Base-by-base conservation (phyloP, 2,888 invertebrate genomes). In the Crematogaster levior region DNA sequence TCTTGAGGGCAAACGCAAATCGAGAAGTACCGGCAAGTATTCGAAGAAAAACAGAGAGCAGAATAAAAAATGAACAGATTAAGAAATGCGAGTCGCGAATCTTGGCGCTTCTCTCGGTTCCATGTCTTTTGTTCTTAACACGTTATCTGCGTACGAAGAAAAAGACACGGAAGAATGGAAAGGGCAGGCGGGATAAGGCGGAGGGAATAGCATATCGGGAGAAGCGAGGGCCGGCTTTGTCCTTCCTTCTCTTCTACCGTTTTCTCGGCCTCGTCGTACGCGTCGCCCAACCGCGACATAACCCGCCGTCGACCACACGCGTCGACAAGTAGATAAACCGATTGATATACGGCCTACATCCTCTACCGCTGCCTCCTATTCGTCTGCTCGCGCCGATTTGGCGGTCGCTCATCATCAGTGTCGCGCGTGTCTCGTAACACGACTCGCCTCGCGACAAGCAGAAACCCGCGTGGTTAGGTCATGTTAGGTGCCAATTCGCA, bases 301-400 rank as follows among this genome's bases (percentile, higher is more conserved):
- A 91, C 94, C 94, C 82, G 89, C 81, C 85, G 87, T 87, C 93
- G 94, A 93, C 94, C 94, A 94, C 94, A 93, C 94, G 94, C 94
- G 93, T 94, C 92, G 94, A 92, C 94, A 92, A 93, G 93, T 93
- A 94, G 93, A 94, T 94, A 94, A 94, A 94, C 92, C 93, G 93
- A 93, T 93, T 93, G 94, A 94, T 94, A 93, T 93, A 94, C 92
- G 93, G 91, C 91, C 90, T 88, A 90, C 91, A 89, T 87, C n/a
- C n/a, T 84, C 85, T 89, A 89, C 84, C 85, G 88, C 90, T 81
- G 84, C 86, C 82, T 84, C 77, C 43, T 60, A 63, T 43, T 43
- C 70, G 85, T 79, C 61, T 81, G 81, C 84, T 61, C 84, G 84
- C 88, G 84, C 84, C 89, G 89, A 88, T 90, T 86, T 81, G 82